Evolutionary conservation across 1,140 invertebrate genomes (phyloP), one percentile per base, ranked within the genome.

Genomic region (Drosophila funebris): DNA sequence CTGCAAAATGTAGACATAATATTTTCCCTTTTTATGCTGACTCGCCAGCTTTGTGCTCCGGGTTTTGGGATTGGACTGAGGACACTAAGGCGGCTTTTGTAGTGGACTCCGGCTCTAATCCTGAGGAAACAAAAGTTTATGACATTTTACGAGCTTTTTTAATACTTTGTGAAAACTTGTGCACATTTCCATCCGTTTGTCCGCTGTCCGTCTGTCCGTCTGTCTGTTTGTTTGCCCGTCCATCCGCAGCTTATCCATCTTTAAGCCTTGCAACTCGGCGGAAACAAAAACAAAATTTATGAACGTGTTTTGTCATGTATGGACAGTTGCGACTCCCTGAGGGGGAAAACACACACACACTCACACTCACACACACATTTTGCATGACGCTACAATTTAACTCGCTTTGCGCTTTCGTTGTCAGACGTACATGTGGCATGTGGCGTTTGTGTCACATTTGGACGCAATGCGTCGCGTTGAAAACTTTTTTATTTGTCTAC

Each of bases 71-170:
- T 48, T 8, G 44, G 2, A 9, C 24, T n/a, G 7, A 41, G 44
- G 24, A 29, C n/a, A n/a, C 29, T n/a, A n/a, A n/a, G 18, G 8
- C 8, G 13, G 50, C 43, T 52, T 52, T 62, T 66, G 29, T 61
- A 74, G 60, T 75, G 73, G 67, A 66, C 73, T 39, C 46, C 41
- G 27, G 57, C 31, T 54, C 68, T 78, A 76, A 76, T 78, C 76
- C 76, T 63, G 63, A 71, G 58, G 63, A 73, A 76, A 78, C 76
- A 76, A 78, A 73, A 73, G 68, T 76, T 78, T 78, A 78, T 78
- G 73, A 76, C 76, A 78, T 78, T 78, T 78, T 78, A 78, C 76
- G 76, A 78, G 76, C 68, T 73, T 78, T 78, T 78, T 76, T 78
- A 76, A 78, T 78, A 76, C 73, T 78, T 73, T 76, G 73, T 76